A percentile compares a stretch with the other conserved stretches of the same genome.
Conservation (phyloP, 64 coral and sea anemone genomes). For the Porites australiensis region DNA sequence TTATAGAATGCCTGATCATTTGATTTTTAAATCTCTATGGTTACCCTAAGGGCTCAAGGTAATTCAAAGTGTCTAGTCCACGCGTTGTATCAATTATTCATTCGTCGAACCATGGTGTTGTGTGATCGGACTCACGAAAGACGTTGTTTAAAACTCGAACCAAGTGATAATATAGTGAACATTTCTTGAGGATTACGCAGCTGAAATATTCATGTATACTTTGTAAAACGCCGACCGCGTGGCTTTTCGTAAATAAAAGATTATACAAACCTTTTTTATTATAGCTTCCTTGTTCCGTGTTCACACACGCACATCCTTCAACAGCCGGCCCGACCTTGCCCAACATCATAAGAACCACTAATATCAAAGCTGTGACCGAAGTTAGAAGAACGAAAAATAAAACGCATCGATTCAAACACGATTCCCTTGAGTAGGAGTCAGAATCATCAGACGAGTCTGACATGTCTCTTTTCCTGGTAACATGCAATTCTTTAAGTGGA, state of each 20-base stretch:
- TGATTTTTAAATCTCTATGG: constrained; percentile 3
- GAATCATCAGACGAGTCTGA: neutral
- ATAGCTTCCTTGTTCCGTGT: constrained; percentile 25
- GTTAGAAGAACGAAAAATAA: constrained; percentile 44
- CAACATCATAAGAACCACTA: constrained; percentile 29
- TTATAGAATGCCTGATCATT: constrained; percentile 12
- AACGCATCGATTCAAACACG: constrained; percentile 32
- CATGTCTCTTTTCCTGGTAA: neutral
- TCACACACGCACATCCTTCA: constrained; percentile 1
- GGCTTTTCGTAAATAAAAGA: neutral
- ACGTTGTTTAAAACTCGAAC: neutral
- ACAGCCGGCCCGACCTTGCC: constrained; percentile 10
- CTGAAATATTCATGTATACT: neutral
- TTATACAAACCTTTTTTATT: neutral
- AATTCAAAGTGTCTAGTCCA: neutral
- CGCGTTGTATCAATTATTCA: neutral
- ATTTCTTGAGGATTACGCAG: neutral
- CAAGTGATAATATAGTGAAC: neutral
- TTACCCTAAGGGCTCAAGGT: neutral
- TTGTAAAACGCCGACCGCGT: neutral
- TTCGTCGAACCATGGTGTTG: neutral
- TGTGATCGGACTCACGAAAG: neutral
- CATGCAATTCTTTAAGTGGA: constrained; percentile 20
- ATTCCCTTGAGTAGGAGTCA: neutral
- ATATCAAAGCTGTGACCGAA: constrained; percentile 33